These are phyloP conservation scores for Pogonomyrmex californicus DNA, from an alignment of 1,140 invertebrate genomes.

Conservation along the genomic window DNA sequence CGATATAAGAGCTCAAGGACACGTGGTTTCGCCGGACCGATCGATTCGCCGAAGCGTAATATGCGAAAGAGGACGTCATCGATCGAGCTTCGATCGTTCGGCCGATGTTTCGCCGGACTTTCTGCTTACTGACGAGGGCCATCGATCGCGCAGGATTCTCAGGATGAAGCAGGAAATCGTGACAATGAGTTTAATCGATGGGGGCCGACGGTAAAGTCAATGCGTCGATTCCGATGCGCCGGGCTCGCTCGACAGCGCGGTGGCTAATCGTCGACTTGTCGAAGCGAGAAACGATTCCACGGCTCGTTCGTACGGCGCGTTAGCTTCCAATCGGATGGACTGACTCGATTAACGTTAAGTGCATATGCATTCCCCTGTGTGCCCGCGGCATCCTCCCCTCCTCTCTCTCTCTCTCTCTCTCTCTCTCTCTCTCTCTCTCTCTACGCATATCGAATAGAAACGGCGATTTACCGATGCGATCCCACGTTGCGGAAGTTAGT, in stretches of 20 bases:
- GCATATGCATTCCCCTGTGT: slow-evolving; percentile 4
- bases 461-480: slow-evolving; percentile 6
- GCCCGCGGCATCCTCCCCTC: not conserved
- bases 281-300: slow-evolving; percentile 44
- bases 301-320: slow-evolving; percentile 48
- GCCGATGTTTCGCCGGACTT: not conserved
- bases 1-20: slow-evolving; percentile 48
- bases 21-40: slow-evolving; percentile 16
- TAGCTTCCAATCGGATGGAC: slow-evolving; percentile 36
- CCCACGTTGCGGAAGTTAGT: not conserved
- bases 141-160: slow-evolving; percentile 39
- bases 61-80: slow-evolving; percentile 19
- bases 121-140: not conserved
- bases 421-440: not conserved
- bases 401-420: too few relatives aligned
- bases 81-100: slow-evolving; percentile 24
- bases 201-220: slow-evolving; percentile 14
- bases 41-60: slow-evolving; percentile 54
- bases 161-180: slow-evolving; percentile 44
- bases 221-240: not conserved
- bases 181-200: slow-evolving; percentile 51
- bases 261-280: slow-evolving; percentile 34
- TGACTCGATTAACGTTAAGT: slow-evolving; percentile 50
- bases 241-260: not conserved
- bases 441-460: slow-evolving; percentile 26